Base-by-base conservation (phyloP, 1,140 invertebrate species). In the Pachyrhynchus sulphureomaculatus region DNA sequence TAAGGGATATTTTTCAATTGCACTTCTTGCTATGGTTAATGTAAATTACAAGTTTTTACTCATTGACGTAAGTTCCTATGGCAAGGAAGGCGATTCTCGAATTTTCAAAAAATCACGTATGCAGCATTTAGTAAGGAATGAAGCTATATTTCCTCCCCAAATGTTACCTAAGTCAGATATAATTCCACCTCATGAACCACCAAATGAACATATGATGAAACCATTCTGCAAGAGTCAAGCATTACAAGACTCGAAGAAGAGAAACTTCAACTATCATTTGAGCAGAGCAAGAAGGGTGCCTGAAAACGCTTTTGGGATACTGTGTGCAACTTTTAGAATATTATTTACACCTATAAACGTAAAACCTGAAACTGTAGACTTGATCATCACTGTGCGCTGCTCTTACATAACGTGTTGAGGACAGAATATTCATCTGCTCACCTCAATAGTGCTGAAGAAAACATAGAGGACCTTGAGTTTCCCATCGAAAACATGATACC, bases 251-350 rank as follows among this genome's bases (percentile, higher is more conserved):
- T n/a, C 26, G 12, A 33, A 45, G 13, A 62, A 81, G 68, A 64
- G 67, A 57, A 68, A 79, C 37, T 82, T 76, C 65, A 81, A 83
- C 59, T 82, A 82, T 55, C 64, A 72, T 36, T 60, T 77, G 41
- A 72, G 65, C 36, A 62, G 75, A 62, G 75, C 74, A 36, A 68
- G 74, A 49, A 48, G 71, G 59, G 64, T 63, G 21, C 65, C 78
- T 39, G 74, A 78, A 71, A 77, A 76, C 68, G 69, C 72, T 9
- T 79, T 79, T 67, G 77, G 77, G 36, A 73, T 78, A 39, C 57
- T 78, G 62, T 68, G 65, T n/a, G 37, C 59, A 37, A 57, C 65
- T 59, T 76, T 66, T 59, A 54, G 72, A 55, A 69, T 75, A 33
- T 74, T 75, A 69, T 58, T 44, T 54, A 58, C 60, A 39, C 64